A percentile compares a stretch with the other conserved stretches of the same genome.
These are phyloP conservation scores for Yponomeuta cagnagella DNA, from an alignment of 2,888 invertebrate genomes.

Conservation along the genomic window DNA sequence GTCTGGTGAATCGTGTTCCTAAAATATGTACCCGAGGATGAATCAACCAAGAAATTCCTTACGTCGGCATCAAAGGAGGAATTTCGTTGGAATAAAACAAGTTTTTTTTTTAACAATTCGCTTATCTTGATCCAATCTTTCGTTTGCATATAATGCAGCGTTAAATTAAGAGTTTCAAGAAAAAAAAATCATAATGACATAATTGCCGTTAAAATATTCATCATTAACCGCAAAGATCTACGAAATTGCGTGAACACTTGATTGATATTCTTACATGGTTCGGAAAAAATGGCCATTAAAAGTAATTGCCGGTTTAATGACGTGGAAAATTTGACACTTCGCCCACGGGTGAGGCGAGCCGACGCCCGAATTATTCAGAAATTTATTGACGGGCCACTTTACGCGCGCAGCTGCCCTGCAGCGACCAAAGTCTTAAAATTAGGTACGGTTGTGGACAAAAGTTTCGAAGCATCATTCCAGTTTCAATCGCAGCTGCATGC, in stretches of 20 bases:
- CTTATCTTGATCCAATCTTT: slow-evolving; percentile 15
- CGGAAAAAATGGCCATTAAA: slow-evolving; percentile 33
- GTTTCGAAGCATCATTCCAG: neutral
- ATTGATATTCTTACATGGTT: slow-evolving; percentile 25
- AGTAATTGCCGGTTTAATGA: slow-evolving; percentile 56
- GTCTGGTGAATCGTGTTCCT: slow-evolving; percentile 30
- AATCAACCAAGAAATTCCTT: slow-evolving; percentile 62
- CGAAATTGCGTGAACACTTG: slow-evolving; percentile 23
- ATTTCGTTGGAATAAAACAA: slow-evolving; percentile 47
- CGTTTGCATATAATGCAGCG: neutral
- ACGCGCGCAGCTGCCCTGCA: slow-evolving; percentile 32
- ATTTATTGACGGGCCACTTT: slow-evolving; percentile 51
- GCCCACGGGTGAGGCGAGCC: slow-evolving; percentile 38
- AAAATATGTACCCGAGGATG: slow-evolving; percentile 56
- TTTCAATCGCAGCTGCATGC: neutral
- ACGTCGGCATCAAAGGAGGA: slow-evolving; percentile 52
- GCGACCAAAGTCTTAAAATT: neutral
- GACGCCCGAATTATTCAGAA: slow-evolving; percentile 50
- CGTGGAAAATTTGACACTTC: slow-evolving; percentile 67
- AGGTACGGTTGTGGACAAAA: neutral
- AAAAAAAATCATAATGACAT: neutral
- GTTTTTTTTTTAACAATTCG: slow-evolving; percentile 24
- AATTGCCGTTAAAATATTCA: slow-evolving; percentile 13
- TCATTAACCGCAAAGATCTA: slow-evolving; percentile 12
- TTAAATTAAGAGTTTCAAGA: neutral